Conservation (phyloP, 2,113 vertebrate species). For the Gnathonemus longibarbis region DNA sequence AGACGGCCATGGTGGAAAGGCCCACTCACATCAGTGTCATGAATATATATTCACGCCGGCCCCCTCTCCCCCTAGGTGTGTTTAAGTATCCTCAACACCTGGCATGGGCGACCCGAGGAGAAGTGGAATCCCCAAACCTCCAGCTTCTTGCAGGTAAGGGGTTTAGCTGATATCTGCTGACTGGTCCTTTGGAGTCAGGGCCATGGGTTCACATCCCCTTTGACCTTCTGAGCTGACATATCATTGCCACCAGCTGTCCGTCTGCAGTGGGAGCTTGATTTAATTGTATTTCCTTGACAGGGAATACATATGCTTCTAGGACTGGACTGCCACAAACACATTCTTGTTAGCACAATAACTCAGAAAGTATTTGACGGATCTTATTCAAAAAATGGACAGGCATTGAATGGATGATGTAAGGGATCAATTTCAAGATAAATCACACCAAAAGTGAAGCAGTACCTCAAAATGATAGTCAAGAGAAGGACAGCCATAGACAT, state of each 20-base stretch:
- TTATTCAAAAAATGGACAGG: neutral
- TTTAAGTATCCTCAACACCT: conserved; percentile 98
- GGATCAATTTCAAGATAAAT: neutral
- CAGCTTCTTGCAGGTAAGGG: conserved; percentile 93
- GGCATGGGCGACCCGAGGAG: conserved; percentile 97
- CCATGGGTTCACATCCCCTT: neutral
- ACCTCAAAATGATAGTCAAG: neutral
- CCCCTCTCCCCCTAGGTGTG: conserved; percentile 70
- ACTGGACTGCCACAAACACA: neutral
- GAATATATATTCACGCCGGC: neutral
- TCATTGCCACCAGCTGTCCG: neutral
- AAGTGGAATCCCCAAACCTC: conserved; percentile 99
- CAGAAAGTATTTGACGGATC: neutral
- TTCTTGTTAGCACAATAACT: neutral
- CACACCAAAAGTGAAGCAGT: neutral
- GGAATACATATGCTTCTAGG: neutral
- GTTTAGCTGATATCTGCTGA: neutral
- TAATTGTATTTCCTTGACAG: neutral
- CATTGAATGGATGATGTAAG: neutral
- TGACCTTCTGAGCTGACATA: neutral
- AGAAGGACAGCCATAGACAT: neutral
- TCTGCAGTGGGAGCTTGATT: neutral
- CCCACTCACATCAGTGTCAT: neutral
- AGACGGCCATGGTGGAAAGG: conserved; percentile 20
- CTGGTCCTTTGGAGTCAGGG: too few relatives aligned